These are phyloP conservation scores for Carposina sasakii DNA, from an alignment of 1,140 invertebrate species.

Conservation along the genomic window DNA sequence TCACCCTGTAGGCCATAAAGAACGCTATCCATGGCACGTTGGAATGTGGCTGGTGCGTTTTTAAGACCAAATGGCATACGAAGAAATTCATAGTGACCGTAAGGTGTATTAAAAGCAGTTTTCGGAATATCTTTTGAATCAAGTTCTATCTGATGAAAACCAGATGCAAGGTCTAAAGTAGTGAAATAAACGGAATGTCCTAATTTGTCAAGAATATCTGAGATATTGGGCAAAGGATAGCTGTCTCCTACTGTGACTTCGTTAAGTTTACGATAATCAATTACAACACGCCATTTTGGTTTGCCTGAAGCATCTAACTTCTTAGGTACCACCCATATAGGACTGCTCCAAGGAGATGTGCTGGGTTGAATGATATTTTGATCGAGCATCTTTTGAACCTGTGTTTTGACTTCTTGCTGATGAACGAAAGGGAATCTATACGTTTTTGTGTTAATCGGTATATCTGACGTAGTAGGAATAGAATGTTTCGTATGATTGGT, in stretches of 20 bases:
- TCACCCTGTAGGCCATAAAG: slow-evolving; percentile 31
- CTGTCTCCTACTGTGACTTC: slow-evolving; percentile 49
- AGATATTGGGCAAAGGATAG: slow-evolving; percentile 71
- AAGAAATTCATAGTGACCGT: slow-evolving; percentile 49
- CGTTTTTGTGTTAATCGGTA: slow-evolving; percentile 24
- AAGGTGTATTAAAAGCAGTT: no score
- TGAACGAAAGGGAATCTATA: slow-evolving; percentile 36
- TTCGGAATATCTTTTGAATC: no score
- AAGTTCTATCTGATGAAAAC: slow-evolving; percentile 52
- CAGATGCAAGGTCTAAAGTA: slow-evolving; percentile 37
- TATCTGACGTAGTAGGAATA: slow-evolving; percentile 25
- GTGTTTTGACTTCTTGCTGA: slow-evolving; percentile 49
- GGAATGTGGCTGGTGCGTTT: slow-evolving; percentile 56
- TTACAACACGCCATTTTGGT: slow-evolving; percentile 50
- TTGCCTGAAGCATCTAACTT: slow-evolving; percentile 49
- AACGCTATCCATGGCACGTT: slow-evolving; percentile 55
- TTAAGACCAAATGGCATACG: slow-evolving; percentile 59
- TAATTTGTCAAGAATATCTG: slow-evolving; percentile 40
- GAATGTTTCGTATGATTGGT: slow-evolving; percentile 25
- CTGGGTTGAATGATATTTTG: slow-evolving; percentile 51
- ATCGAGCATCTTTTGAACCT: slow-evolving; percentile 52
- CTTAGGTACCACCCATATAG: slow-evolving; percentile 56
- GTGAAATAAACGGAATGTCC: slow-evolving; percentile 38
- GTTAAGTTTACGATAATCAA: slow-evolving; percentile 54
- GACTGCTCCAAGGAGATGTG: slow-evolving; percentile 39